Evolutionary conservation across 2,113 vertebrate species (phyloP), one percentile per base, ranked within the genome.

Genomic region (Athene cunicularia): DNA sequence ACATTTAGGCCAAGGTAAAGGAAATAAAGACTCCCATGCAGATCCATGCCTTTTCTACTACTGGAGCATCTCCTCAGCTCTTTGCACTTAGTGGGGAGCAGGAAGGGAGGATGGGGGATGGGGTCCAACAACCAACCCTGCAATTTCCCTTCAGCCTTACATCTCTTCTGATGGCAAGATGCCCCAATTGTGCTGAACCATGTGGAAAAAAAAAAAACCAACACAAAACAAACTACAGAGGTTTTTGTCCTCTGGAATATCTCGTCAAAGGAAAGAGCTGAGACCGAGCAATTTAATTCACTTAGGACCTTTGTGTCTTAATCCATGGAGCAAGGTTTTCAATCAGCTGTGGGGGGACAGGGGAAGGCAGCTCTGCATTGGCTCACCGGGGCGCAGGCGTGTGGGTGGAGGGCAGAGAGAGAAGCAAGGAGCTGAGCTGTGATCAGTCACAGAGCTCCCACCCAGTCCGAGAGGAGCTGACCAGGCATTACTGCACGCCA

Each of bases 291-390:
- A 94, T 95, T 94, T 91, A 85, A 94, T 93, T 87, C 66, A 80
- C 12, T 80, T 88, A 35, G 58, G 45, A 91, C 41, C 70, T 89
- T 80, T 88, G 37, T 87, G 66, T 95, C 91, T 95, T 94, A 96
- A 90, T 88, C 90, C 37, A 35, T 1, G 17, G 67, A 91, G 41
- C 23, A 45, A 70, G 32, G 52, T 73, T 93, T 96, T 85, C 84
- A 72, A 64, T 60, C 80, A 85, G 64, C 49, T 49, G 22, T 8
- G 6, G 33, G 7, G 10, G 47, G 14, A 47, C 32, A 74, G 68
- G 32, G 47, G 60, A 63, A 73, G 43, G 76, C 4, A 0, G 62
- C 49, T 80, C 43, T 53, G 18, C 2, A 7, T 0, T 1, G 30
- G 33, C 35, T 84, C 43, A 49, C 21, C 0, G 5, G 52, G 64